These are phyloP conservation scores for Zeus faber DNA, from an alignment of 2,113 vertebrate genomes.

Conservation along the genomic window DNA sequence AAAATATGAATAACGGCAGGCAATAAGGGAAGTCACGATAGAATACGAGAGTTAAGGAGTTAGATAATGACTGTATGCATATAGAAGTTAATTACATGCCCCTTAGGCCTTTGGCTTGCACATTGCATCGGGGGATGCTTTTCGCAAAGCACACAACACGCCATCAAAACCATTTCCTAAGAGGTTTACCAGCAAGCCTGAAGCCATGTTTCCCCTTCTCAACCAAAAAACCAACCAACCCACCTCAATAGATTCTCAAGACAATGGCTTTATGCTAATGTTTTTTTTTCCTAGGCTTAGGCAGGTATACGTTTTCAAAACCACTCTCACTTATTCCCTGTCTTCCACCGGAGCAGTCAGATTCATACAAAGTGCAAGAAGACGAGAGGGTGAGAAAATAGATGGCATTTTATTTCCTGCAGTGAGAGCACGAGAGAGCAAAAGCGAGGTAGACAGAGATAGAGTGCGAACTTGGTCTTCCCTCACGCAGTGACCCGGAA, in stretches of 20 bases:
- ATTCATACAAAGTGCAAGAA: slow-evolving; percentile 59
- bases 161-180: neutral
- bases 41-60: too few species aligned
- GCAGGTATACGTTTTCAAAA: slow-evolving; percentile 57
- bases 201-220: too few species aligned
- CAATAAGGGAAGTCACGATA: too few species aligned
- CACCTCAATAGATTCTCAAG: slow-evolving; percentile 51
- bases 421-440: slow-evolving; percentile 9
- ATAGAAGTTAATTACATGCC: neutral
- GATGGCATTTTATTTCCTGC: slow-evolving; percentile 62
- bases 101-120: neutral
- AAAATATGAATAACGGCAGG: too few species aligned
- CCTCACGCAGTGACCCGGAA: slow-evolving; percentile 35
- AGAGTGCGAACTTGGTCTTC: slow-evolving; percentile 47
- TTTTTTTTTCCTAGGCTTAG: slow-evolving; percentile 21
- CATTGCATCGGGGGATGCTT: too few species aligned
- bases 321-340: slow-evolving; percentile 63
- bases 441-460: slow-evolving; percentile 14
- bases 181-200: too few species aligned
- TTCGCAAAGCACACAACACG: neutral
- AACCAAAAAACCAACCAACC: too few species aligned
- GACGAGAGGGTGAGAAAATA: slow-evolving; percentile 54
- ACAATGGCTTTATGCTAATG: slow-evolving; percentile 46
- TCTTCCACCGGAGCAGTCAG: slow-evolving; percentile 47
- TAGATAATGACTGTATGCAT: too few species aligned